Evolutionary conservation across 2,797 vertebrate species (phyloP).

Genomic region (Euthynnus affinis): DNA sequence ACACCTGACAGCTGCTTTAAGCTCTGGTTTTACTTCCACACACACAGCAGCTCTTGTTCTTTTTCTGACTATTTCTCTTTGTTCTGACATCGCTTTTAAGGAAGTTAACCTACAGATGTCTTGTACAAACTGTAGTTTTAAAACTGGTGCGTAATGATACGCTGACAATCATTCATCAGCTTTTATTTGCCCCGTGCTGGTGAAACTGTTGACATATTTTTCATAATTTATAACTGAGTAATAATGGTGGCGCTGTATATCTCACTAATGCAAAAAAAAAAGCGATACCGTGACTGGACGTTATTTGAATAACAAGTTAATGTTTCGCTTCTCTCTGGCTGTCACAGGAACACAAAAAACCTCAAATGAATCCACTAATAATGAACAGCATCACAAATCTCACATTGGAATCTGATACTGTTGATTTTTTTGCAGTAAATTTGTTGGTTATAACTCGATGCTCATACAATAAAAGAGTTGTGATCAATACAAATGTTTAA

Average conservation of each 20-base stretch:
- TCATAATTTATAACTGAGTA: not conserved
- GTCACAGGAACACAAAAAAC: too few relatives aligned
- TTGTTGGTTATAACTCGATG: too few relatives aligned
- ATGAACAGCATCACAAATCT: not conserved
- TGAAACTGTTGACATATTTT: not conserved
- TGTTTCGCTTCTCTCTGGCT: too few relatives aligned
- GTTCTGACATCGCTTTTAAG: too few relatives aligned
- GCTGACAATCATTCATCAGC: not conserved
- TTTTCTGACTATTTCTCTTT: not conserved
- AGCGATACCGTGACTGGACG: not conserved
- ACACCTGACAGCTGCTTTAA: not conserved
- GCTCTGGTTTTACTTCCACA: not conserved
- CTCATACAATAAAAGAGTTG: too few relatives aligned
- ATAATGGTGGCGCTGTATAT: not conserved
- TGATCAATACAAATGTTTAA: too few relatives aligned
- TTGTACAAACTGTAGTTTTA: not conserved
- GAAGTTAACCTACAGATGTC: not conserved
- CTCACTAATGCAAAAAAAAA: too few relatives aligned
- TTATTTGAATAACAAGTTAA: too few relatives aligned
- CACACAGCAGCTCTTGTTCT: too few relatives aligned
- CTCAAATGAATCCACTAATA: not conserved
- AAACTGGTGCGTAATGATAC: too few relatives aligned
- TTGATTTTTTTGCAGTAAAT: not conserved
- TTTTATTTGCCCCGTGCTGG: too few relatives aligned
- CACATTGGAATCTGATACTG: not conserved